These are phyloP conservation scores for Euzetes globulus DNA, from an alignment of 2,888 invertebrate genomes.

Conservation along the genomic window DNA sequence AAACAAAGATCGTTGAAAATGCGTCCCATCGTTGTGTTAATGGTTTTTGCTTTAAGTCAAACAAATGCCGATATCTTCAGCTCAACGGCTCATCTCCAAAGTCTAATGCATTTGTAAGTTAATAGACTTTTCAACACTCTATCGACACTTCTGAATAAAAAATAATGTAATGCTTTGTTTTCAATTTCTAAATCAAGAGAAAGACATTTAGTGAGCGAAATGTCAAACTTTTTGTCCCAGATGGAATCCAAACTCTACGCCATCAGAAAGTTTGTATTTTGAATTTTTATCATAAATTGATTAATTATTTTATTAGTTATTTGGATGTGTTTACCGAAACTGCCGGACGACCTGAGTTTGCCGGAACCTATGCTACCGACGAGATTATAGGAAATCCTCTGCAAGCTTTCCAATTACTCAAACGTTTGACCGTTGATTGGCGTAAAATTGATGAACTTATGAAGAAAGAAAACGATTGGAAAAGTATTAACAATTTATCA, in stretches of 20 bases:
- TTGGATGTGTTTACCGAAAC: constrained; percentile 38
- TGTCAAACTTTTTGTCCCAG: constrained; percentile 44
- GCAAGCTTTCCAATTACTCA: constrained; percentile 46
- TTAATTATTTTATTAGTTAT: constrained; percentile 35
- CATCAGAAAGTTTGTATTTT: constrained; percentile 43
- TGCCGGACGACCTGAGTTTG: constrained; percentile 36
- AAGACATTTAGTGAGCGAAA: constrained; percentile 44
- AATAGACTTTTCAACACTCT: too few relatives aligned
- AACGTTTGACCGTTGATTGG: constrained; percentile 46
- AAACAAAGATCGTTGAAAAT: background rate
- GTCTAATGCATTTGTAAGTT: constrained; percentile 42
- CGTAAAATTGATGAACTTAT: constrained; percentile 44
- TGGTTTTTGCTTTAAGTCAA: background rate
- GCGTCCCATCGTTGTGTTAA: constrained; percentile 16
- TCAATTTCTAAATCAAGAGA: too few relatives aligned
- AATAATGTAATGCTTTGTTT: too few relatives aligned
- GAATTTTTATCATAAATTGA: background rate
- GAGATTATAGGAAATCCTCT: constrained; percentile 46
- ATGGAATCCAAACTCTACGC: constrained; percentile 43
- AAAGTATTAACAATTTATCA: background rate
- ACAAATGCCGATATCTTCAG: constrained; percentile 44
- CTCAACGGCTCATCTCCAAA: constrained; percentile 45
- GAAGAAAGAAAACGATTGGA: constrained; percentile 38
- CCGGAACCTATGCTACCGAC: constrained; percentile 36
- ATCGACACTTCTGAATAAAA: background rate